Evolutionary conservation across 2,888 invertebrate species (phyloP), one percentile per base, ranked within the genome.

Genomic region (Coleophora flavipennella): DNA sequence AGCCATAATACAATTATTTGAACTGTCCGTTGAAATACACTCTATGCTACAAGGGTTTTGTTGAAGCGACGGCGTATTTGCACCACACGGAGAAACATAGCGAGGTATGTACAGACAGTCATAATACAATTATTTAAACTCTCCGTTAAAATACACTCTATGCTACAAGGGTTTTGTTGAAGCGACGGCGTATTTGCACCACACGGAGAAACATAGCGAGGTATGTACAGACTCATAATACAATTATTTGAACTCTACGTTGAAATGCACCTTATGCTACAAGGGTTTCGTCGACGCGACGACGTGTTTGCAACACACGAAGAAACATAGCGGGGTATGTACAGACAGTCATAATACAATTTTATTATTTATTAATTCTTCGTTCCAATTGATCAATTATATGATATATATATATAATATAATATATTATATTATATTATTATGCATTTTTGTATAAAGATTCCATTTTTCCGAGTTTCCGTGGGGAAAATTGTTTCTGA

Each of bases 341-440:
- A 10, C 13, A 1, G 13, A 25, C n/a, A 12, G 27, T 9, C 27
- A 27, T 9, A 27, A 27, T 8, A 27, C 0, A 80, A 83, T 47
- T 81, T n/a, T n/a, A n/a, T n/a, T n/a, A n/a, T n/a, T n/a, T n/a
- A n/a, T n/a, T n/a, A n/a, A n/a, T n/a, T n/a, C n/a, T n/a, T n/a
- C n/a, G n/a, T n/a, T n/a, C n/a, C n/a, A n/a, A n/a, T n/a, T n/a
- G n/a, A n/a, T n/a, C n/a, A n/a, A n/a, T n/a, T n/a, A n/a, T n/a
- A n/a, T n/a, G n/a, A n/a, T n/a, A n/a, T n/a, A n/a, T n/a, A n/a
- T n/a, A n/a, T n/a, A n/a, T n/a, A n/a, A n/a, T n/a, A n/a, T n/a
- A n/a, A n/a, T n/a, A n/a, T n/a, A n/a, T n/a, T n/a, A n/a, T n/a
- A n/a, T n/a, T n/a, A n/a, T n/a, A n/a, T n/a, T n/a, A n/a, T n/a